Percentiles rank a stretch among this genome's conserved stretches.
phyloP scores from a whole-genome alignment of 2,888 invertebrate genomes.

The Zootermopsis nevadensis region DNA sequence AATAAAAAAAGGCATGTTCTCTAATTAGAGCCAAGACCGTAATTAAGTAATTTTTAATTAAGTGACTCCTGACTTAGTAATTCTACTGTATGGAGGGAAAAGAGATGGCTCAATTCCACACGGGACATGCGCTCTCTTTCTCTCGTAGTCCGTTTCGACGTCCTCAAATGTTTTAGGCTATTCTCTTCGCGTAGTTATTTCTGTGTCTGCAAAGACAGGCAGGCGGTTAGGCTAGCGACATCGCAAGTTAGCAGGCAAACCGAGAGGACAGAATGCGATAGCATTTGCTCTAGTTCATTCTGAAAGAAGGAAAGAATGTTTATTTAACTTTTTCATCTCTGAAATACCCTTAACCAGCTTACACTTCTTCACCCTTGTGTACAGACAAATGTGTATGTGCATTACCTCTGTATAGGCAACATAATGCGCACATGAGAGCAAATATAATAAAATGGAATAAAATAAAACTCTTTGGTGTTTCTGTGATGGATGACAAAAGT shows the following conservation, averaged over 20 bases:
- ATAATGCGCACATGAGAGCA: not conserved
- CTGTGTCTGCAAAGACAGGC: slow-evolving; percentile 36
- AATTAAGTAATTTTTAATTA: slow-evolving; percentile 76
- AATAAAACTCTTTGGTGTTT: slow-evolving; percentile 18
- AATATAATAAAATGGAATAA: not conserved
- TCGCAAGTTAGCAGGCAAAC: not conserved
- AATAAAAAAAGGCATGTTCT: slow-evolving; percentile 54
- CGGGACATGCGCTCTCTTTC: not conserved
- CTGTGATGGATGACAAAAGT: slow-evolving; percentile 25
- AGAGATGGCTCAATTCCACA: slow-evolving; percentile 41
- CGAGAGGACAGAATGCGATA: not conserved
- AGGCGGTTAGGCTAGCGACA: not conserved
- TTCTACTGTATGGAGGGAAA: slow-evolving; percentile 46
- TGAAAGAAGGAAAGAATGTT: not conserved
- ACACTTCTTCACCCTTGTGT: not conserved
- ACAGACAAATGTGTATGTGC: not conserved
- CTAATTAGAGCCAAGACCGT: slow-evolving; percentile 75
- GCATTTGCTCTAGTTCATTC: not conserved
- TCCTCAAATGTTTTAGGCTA: slow-evolving; percentile 35
- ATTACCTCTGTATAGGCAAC: not conserved
- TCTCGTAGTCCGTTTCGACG: not conserved
- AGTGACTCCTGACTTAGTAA: slow-evolving; percentile 61
- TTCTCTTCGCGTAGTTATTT: slow-evolving; percentile 42
- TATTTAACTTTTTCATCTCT: slow-evolving; percentile 6
- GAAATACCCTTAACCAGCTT: not conserved